A percentile compares a stretch with the other conserved stretches of the same genome.
Conservation (phyloP, 2,113 vertebrate genomes). For the Ptychochromis oligacanthus region DNA sequence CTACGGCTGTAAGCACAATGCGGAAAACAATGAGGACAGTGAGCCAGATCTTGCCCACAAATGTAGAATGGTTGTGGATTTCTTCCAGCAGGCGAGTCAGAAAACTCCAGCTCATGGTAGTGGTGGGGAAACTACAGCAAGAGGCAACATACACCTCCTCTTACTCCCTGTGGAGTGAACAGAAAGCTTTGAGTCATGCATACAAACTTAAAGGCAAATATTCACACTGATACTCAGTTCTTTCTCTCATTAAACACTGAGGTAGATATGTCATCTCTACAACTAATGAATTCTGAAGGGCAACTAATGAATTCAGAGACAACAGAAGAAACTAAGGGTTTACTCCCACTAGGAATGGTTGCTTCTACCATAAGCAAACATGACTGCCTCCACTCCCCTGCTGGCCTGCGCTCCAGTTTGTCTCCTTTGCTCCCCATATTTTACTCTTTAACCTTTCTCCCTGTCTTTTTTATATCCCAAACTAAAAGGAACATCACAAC, state of each 20-base stretch:
- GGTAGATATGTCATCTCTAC: not conserved
- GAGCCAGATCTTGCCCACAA: conserved; percentile 97
- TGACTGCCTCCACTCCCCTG: not conserved
- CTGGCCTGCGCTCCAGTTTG: not conserved
- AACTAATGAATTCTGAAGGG: not conserved
- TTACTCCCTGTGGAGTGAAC: conserved; percentile 54
- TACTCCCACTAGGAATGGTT: not conserved
- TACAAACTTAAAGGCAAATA: conserved; percentile 4
- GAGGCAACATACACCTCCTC: conserved; percentile 35
- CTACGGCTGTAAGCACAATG: conserved; percentile 92
- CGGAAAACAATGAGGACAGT: conserved; percentile 91
- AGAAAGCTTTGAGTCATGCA: not conserved
- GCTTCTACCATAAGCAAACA: not conserved
- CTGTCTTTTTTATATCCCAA: not conserved
- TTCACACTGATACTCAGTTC: not conserved
- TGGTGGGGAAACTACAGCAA: conserved; percentile 13
- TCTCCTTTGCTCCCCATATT: not conserved
- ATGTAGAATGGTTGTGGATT: conserved; percentile 97
- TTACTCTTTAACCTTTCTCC: not conserved
- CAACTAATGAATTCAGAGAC: not conserved
- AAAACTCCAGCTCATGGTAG: conserved; percentile 95
- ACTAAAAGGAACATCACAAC: not conserved
- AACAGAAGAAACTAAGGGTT: not conserved
- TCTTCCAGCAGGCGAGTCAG: conserved; percentile 95
- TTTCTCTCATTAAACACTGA: not conserved